Percentiles rank a stretch among this genome's conserved stretches.
Conservation (phyloP, 1,140 invertebrate genomes). For the Melitaea cinxia region DNA sequence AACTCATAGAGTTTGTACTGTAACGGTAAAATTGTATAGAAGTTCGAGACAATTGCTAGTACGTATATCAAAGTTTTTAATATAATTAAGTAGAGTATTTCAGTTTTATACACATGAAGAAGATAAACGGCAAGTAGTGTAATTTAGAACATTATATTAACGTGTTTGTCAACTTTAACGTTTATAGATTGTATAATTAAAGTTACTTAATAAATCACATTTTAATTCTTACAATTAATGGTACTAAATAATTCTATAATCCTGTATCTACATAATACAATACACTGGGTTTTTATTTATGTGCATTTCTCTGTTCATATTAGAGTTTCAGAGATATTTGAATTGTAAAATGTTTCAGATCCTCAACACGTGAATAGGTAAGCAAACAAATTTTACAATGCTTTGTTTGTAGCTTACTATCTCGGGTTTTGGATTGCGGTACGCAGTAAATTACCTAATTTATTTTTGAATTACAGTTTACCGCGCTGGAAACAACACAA, state of each 20-base stretch:
- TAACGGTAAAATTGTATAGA: too few species aligned
- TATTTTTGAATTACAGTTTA: constrained; percentile 19
- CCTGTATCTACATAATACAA: not conserved
- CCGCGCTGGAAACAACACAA: not conserved
- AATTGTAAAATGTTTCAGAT: constrained; percentile 5
- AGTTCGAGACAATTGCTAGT: too few species aligned
- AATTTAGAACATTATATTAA: too few species aligned
- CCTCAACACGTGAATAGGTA: constrained; percentile 2
- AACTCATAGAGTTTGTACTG: constrained; percentile 1
- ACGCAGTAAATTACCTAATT: constrained; percentile 21
- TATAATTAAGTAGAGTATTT: too few species aligned
- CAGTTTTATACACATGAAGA: too few species aligned
- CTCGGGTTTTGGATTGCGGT: constrained; percentile 12
- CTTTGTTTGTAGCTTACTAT: constrained; percentile 15
- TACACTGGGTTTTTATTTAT: not conserved
- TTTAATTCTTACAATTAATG: too few species aligned
- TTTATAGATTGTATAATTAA: too few species aligned
- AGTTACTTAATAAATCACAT: too few species aligned
- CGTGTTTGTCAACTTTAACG: too few species aligned
- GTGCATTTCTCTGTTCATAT: not conserved
- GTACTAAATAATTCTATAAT: too few species aligned
- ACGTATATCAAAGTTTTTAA: too few species aligned
- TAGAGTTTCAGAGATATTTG: not conserved
- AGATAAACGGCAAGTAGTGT: too few species aligned
- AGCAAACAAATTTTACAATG: constrained; percentile 12